These are phyloP conservation scores for Melikaiella ostensackeni DNA, from an alignment of 2,888 invertebrate species.

Conservation along the genomic window DNA sequence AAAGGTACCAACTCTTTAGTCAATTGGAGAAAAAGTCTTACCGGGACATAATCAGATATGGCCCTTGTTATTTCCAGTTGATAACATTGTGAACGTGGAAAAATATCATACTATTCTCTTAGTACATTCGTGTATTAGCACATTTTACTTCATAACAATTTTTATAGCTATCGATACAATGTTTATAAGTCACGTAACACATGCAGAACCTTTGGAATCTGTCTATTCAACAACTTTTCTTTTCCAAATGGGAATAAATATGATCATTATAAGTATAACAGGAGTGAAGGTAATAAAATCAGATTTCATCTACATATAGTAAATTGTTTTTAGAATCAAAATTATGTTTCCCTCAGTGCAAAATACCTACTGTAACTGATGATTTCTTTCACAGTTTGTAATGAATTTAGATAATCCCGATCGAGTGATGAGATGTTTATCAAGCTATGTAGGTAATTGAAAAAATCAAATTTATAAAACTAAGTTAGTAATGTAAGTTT, in stretches of 20 bases:
- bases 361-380: too few relatives aligned
- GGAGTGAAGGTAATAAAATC: constrained; percentile 26
- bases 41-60: background rate
- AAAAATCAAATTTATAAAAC: background rate
- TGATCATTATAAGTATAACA: constrained; percentile 24
- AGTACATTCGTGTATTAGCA: constrained; percentile 20
- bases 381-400: background rate
- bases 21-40: background rate
- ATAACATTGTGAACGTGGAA: constrained; percentile 22
- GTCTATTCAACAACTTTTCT: constrained; percentile 23
- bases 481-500: too few relatives aligned
- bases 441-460: constrained; percentile 5
- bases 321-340: too few relatives aligned
- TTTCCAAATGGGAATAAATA: constrained; percentile 31
- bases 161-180: constrained; percentile 19
- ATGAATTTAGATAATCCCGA: constrained; percentile 7
- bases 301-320: background rate
- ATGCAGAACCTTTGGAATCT: constrained; percentile 26
- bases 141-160: constrained; percentile 13
- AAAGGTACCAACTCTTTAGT: constrained; percentile 18
- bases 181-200: constrained; percentile 26
- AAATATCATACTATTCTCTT: constrained; percentile 23
- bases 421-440: constrained; percentile 25
- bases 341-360: too few relatives aligned
- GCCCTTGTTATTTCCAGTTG: constrained; percentile 21